phyloP scores from a whole-genome alignment of 2,888 invertebrate genomes.

The Mermis nigrescens region DNA sequence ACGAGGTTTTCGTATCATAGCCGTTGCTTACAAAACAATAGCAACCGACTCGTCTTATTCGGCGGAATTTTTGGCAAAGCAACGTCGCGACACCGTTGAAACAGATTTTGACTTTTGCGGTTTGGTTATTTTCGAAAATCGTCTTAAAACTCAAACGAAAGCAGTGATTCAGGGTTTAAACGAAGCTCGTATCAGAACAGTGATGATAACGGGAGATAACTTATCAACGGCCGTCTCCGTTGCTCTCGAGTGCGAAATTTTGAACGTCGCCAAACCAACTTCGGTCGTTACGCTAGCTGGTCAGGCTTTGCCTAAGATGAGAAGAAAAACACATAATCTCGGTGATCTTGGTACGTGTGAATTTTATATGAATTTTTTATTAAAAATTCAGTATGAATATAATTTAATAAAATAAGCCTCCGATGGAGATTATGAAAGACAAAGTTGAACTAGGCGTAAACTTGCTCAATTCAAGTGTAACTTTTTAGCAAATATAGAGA shows the following conservation, averaged over 20 bases:
- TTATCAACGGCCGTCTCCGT: constrained; percentile 77
- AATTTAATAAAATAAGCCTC: too few relatives aligned
- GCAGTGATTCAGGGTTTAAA: constrained; percentile 31
- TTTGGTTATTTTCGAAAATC: constrained; percentile 79
- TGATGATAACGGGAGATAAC: constrained; percentile 87
- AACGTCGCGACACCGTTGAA: constrained; percentile 45
- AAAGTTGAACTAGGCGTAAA: too few relatives aligned
- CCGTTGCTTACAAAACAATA: constrained; percentile 32
- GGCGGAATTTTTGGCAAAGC: not conserved
- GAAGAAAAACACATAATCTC: too few relatives aligned
- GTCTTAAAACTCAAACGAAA: constrained; percentile 43
- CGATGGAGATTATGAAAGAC: too few relatives aligned
- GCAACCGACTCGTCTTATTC: not conserved
- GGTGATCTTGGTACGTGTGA: too few relatives aligned
- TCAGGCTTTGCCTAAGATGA: too few relatives aligned
- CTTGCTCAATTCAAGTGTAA: too few relatives aligned
- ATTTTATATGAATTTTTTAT: too few relatives aligned
- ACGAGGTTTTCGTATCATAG: constrained; percentile 39
- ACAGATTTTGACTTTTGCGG: constrained; percentile 60
- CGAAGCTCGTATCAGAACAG: constrained; percentile 51
- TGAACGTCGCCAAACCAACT: constrained; percentile 21
- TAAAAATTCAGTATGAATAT: too few relatives aligned
- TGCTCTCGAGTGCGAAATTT: constrained; percentile 57
- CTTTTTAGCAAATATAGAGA: too few relatives aligned
- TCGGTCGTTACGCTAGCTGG: constrained; percentile 3